Evolutionary conservation across 2,113 vertebrate species (phyloP), one percentile per base, ranked within the genome.

Genomic region (Hypanus sabinus): DNA sequence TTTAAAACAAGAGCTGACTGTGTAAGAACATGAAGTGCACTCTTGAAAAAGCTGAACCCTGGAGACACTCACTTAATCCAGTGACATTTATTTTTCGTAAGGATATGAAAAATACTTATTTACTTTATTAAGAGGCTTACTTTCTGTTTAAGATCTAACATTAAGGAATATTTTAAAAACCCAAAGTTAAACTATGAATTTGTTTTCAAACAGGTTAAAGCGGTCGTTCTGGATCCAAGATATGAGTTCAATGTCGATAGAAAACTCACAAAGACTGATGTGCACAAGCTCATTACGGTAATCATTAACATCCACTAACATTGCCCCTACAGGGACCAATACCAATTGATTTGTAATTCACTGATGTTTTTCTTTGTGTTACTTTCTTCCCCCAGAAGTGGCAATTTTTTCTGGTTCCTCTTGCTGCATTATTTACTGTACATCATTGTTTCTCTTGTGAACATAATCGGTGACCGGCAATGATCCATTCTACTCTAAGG

Each of bases 211-310:
- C 94, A 99, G 99, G 98, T 99, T 94, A 98, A 98, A 96, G 97
- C 97, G 95, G 96, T 98, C 77, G 96, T 98, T 93, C 95, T 98
- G 95, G 98, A 98, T 95, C 97, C 98, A 70, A 96, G 95, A 94
- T 98, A 98, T 95, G 96, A 95, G 12, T 98, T 98, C 38, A 96
- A 96, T 65, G 96, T 97, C 55, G 97, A 98, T 55, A 95, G 95
- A 87, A 96, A 94, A 0, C 96, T 98, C 76, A 95, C 97, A 24
- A 96, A 97, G 94, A 95, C 96, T 0, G 97, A 99, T 77, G 95
- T 98, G 7, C 96, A 97, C 90, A 97, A 96, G 94, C 96, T 99
- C 33, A 96, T 97, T 88, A 97, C 98, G 98, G 99, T 99, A 96
- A 96, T 77, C 33, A 38, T 8, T 80, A 14, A 85, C 10, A 38